Evolutionary conservation across 1,140 invertebrate species (phyloP), one percentile per base, ranked within the genome.

Genomic region (Monomorium pharaonis): DNA sequence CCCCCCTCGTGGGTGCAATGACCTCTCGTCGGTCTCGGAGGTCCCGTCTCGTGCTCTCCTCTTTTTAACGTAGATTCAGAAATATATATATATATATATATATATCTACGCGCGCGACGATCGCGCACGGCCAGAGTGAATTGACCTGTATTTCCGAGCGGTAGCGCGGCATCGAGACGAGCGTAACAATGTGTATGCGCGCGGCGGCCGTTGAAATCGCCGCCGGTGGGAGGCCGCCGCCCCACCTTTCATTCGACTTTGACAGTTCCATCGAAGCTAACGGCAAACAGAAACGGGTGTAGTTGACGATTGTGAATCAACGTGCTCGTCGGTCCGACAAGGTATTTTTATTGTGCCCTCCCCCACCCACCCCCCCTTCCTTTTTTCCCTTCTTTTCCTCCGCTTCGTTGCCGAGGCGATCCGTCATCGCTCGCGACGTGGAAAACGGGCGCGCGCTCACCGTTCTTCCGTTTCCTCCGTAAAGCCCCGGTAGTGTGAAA

Each of bases 201-300:
- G 37, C 63, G n/a, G 44, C 44, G 44, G 78, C 21, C 51, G 86
- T 89, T 85, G 76, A 86, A 89, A 75, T 89, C 84, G 77, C 69
- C 78, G 74, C 63, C 88, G 74, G 85, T 78, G 85, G 87, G 85
- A 86, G 88, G 72, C 63, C 65, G 47, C 30, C 49, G 84, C 76
- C 84, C 88, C 88, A 90, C 88, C 88, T 90, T 90, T 87, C 88
- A 88, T 89, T 87, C 92, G 91, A 92, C 91, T 93, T 94, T 94
- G 94, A 94, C 94, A 94, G 94, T 94, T 94, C 93, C 92, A 94
- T 94, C 93, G 91, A 91, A 93, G 88, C 89, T 90, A 90, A 90
- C 89, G 89, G 89, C 86, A 87, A 87, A 85, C 89, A 90, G 89
- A 87, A n/a, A 90, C 88, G 77, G 60, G 76, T 33, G 88, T 89